phyloP scores from a whole-genome alignment of 2,113 vertebrate genomes.

The Garra rufa region DNA sequence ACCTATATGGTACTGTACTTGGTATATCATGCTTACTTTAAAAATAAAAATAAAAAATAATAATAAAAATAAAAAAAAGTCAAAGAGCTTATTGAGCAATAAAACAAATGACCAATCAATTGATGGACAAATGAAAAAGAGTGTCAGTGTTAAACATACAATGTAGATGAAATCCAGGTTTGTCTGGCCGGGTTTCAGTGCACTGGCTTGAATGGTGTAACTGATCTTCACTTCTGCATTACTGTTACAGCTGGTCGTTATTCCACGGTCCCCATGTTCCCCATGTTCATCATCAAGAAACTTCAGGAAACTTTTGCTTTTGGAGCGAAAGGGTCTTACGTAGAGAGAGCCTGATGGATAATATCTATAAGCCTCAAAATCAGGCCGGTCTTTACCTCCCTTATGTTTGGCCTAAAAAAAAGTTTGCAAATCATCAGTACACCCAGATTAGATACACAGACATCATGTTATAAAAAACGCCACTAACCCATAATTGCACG shows the following conservation, averaged over 20 bases:
- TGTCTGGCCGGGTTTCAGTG: slow-evolving; percentile 59
- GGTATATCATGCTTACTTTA: background rate
- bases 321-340: slow-evolving; percentile 65
- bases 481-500: slow-evolving; percentile 60
- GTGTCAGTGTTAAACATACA: slow-evolving; percentile 57
- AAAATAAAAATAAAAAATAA: background rate
- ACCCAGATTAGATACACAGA: background rate
- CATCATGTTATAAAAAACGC: background rate
- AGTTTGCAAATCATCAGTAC: background rate
- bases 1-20: background rate
- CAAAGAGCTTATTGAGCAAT: too few species aligned
- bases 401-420: slow-evolving; percentile 59
- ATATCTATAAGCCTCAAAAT: fast-evolving
- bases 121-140: too few species aligned
- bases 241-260: slow-evolving; percentile 61
- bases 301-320: slow-evolving; percentile 73
- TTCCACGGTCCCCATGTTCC: too few species aligned
- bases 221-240: slow-evolving; percentile 54
- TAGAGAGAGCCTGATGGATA: slow-evolving; percentile 28
- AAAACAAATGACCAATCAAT: too few species aligned
- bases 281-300: slow-evolving; percentile 50
- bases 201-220: slow-evolving; percentile 71
- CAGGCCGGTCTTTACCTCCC: fast-evolving
- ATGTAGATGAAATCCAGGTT: slow-evolving; percentile 69
- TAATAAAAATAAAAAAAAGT: too few species aligned